phyloP scores from a whole-genome alignment of 1,140 invertebrate genomes.

The Bombus cullumanus region DNA sequence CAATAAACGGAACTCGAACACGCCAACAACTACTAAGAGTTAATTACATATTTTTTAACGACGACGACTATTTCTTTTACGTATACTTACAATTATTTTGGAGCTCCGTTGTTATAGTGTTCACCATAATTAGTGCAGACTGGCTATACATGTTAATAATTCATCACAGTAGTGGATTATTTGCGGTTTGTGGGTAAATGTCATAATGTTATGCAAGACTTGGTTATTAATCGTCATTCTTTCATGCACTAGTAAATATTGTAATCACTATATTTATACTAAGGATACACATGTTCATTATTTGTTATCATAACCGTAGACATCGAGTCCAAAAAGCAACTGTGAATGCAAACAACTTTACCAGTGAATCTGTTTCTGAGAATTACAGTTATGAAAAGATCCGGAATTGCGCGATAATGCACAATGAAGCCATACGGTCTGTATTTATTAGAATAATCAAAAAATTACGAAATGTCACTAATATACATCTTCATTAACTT shows the following conservation, averaged over 20 bases:
- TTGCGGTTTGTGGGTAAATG: conserved; percentile 7
- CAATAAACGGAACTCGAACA: conserved; percentile 4
- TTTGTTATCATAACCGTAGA: neutral
- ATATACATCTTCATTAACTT: neutral
- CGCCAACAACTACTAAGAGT: neutral
- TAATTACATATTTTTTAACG: neutral
- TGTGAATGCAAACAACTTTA: too few species aligned
- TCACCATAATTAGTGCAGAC: neutral
- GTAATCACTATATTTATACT: neutral
- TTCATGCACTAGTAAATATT: neutral
- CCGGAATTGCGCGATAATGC: neutral
- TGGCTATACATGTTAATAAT: neutral
- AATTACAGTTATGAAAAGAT: neutral
- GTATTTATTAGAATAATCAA: neutral
- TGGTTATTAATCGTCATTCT: neutral
- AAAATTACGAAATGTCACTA: too few species aligned
- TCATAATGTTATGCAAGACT: neutral
- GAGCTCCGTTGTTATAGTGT: neutral
- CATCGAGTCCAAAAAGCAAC: neutral
- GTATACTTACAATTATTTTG: neutral
- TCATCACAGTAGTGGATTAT: neutral
- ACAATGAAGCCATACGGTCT: neutral
- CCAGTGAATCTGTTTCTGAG: neutral
- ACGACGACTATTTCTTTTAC: neutral
- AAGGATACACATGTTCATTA: neutral